phyloP scores from a whole-genome alignment of 2,113 vertebrate species.

The Mirounga angustirostris region DNA sequence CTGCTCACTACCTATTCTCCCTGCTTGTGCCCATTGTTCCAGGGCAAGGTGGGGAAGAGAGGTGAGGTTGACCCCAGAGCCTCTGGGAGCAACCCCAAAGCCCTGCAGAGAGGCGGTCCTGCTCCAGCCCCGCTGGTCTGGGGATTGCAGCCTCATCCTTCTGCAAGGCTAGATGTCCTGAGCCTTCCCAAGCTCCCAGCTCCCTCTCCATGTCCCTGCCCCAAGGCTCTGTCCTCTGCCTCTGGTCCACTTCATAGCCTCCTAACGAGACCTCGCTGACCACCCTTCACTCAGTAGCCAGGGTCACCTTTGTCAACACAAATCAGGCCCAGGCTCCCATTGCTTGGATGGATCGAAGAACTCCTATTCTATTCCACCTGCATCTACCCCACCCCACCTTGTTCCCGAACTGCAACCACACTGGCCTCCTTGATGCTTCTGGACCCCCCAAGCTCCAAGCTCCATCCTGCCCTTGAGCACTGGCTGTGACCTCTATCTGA shows the following conservation, averaged over 20 bases:
- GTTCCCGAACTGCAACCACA: accelerated
- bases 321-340: neutral
- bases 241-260: neutral
- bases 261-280: neutral
- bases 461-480: neutral
- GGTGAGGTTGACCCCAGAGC: neutral
- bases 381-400: accelerated
- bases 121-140: neutral
- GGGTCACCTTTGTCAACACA: neutral
- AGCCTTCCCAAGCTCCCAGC: neutral
- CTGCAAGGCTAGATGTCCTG: neutral
- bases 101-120: neutral
- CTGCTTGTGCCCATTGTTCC: neutral
- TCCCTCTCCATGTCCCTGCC: neutral
- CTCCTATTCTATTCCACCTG: neutral
- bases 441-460: neutral
- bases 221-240: neutral
- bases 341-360: too few species aligned
- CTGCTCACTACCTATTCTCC: too few species aligned
- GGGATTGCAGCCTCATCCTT: neutral
- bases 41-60: neutral
- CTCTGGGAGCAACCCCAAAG: neutral
- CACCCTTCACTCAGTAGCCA: neutral
- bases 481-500: neutral
- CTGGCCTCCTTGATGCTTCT: neutral